Evolutionary conservation across 2,113 vertebrate genomes (phyloP), one percentile per base, ranked within the genome.

Genomic region (Octodon degus): DNA sequence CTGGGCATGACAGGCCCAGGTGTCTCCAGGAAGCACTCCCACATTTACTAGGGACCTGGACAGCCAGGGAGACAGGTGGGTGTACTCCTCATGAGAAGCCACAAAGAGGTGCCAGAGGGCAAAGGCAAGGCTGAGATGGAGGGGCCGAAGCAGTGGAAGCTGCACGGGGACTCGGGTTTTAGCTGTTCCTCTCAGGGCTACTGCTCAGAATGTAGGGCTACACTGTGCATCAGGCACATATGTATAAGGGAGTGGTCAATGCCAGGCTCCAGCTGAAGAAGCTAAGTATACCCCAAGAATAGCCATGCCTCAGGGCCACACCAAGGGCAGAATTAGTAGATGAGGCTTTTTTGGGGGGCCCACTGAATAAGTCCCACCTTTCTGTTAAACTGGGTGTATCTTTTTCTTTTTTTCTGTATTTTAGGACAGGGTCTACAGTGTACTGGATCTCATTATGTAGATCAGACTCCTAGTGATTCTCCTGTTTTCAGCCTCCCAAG

Each of bases 141-240:
- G 37, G 24, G 40, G 74, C 13, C 5, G 24, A 47, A 47, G 14
- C 74, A 30, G 74, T 77, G 40, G 25, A 6, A 4, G 8, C 13
- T 3, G 0, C 0, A 4, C 16, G 7, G 32, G 63, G 30, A 40
- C 65, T 27, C 7, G 32, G 40, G 34, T n/a, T 47, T 43, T 34
- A 30, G 10, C 81, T 16, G 27, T 55, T 55, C 53, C 22, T 34
- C 67, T 20, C 0, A 3, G 37, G 50, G 92, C 10, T 89, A 53
- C 14, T 12, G 16, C 8, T 47, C 80, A 67, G n/a, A 30, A 12
- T 3, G 27, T 12, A 30, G 22, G 16, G 16, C 20, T 9, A 1
- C 5, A 14, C 55, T 53, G 32, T 25, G 25, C 24, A 55, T 43
- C 9, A 86, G 34, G 24, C 22, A 65, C 7, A 17, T 9, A 50